Evolutionary conservation across 2,797 vertebrate species (phyloP), one percentile per base, ranked within the genome.

Genomic region (Eulemur rubriventer): DNA sequence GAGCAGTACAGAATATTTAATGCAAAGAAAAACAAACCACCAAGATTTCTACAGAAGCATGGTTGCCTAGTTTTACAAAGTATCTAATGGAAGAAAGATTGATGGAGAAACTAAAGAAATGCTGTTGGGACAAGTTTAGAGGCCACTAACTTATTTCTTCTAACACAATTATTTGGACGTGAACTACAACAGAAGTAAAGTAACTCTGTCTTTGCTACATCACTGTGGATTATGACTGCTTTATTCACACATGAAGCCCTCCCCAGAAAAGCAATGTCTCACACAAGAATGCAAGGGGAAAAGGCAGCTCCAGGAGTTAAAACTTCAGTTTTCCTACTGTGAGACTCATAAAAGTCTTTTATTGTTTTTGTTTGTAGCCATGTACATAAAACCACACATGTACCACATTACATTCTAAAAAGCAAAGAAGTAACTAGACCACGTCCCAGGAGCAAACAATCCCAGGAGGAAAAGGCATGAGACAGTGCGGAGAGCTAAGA

Each of bases 91-190:
- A 35, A 48, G 46, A 2, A 6, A 57, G 30, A 50, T 0, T 43
- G 20, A 65, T 0, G 0, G 20, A 50, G 52, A 41, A 43, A 41
- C 2, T 1, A 20, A 76, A 28, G 18, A 59, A 48, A 38, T 0
- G 20, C n/a, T 9, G 14, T 2, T 3, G 63, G 41, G 28, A 26
- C n/a, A 65, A 65, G 6, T 6, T 35, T 18, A 22, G 8, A 35
- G 0, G 7, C n/a, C 6, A 13, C 41, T 50, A 24, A 26, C 57
- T 17, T 2, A 24, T 9, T 52, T 75, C 57, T 48, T 63, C 69
- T 61, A 41, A 63, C 2, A 50, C 69, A 33, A 18, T 20, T 30
- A 48, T 12, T 7, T 20, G 70, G 70, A 20, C 46, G 17, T 57
- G 35, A 50, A 35, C 30, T 59, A 48, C 3, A 43, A 35, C 0